phyloP scores from a whole-genome alignment of 2,888 invertebrate genomes.

The Caenorhabditis sulstoni region DNA sequence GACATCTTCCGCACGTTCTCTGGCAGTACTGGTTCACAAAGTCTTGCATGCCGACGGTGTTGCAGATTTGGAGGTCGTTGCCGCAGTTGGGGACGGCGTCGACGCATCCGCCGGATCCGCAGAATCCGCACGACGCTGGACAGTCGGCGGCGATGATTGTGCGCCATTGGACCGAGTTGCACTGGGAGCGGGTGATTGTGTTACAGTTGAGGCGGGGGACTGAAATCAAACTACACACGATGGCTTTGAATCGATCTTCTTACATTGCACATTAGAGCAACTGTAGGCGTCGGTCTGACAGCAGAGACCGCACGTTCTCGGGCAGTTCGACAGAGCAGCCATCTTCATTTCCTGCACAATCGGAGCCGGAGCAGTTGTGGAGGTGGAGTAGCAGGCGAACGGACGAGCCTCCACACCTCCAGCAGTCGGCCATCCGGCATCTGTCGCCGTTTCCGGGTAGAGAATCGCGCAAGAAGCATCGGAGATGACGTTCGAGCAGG shows the following conservation, averaged over 20 bases:
- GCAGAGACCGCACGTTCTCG: constrained; percentile 61
- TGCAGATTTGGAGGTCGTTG: constrained; percentile 51
- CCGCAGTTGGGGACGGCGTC: constrained; percentile 62
- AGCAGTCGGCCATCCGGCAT: constrained; percentile 28
- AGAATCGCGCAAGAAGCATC: constrained; percentile 37
- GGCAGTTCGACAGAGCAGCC: constrained; percentile 16
- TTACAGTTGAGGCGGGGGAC: constrained; percentile 45
- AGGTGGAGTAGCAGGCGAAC: constrained; percentile 33
- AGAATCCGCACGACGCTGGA: constrained; percentile 61
- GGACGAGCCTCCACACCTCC: constrained; percentile 26
- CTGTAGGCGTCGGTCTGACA: constrained; percentile 52
- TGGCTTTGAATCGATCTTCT: background rate
- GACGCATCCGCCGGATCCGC: constrained; percentile 59
- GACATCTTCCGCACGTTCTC: constrained; percentile 36
- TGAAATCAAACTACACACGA: constrained; percentile 15
- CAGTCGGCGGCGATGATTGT: constrained; percentile 55
- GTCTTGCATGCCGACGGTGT: constrained; percentile 35
- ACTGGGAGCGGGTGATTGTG: constrained; percentile 49
- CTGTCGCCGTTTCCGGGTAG: constrained; percentile 25
- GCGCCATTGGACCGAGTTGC: constrained; percentile 48
- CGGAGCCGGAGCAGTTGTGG: constrained; percentile 33
- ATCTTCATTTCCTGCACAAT: background rate
- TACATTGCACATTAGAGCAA: constrained; percentile 47
- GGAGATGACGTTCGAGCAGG: constrained; percentile 35
- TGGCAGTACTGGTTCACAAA: constrained; percentile 53